A percentile compares a stretch with the other conserved stretches of the same genome.
These are phyloP conservation scores for Anhinga rufa DNA, from an alignment of 2,113 vertebrate genomes.

Conservation along the genomic window DNA sequence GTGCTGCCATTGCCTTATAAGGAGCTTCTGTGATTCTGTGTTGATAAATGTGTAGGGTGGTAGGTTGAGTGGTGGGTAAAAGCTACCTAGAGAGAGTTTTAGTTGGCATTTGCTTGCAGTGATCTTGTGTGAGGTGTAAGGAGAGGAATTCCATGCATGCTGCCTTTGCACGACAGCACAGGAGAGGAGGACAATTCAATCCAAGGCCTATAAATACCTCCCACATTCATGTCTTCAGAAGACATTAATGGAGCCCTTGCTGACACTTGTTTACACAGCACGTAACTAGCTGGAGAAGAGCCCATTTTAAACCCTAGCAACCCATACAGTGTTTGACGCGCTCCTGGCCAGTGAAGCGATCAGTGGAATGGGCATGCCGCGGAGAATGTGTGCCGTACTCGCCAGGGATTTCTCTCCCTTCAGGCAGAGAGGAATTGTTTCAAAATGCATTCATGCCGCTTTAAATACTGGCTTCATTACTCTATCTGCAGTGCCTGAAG, in stretches of 20 bases:
- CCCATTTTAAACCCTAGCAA: not conserved
- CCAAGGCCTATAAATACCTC: not conserved
- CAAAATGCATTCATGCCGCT: not conserved
- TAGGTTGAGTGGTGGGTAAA: not conserved
- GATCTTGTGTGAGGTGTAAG: not conserved
- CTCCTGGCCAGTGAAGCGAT: not conserved
- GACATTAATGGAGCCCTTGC: not conserved
- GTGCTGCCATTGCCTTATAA: not conserved
- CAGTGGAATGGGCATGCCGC: fast-evolving
- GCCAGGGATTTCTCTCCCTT: not conserved
- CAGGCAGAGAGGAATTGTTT: not conserved
- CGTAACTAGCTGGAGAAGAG: not conserved
- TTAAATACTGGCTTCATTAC: not conserved
- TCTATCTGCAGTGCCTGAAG: not conserved
- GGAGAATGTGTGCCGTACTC: not conserved
- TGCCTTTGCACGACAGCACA: not conserved
- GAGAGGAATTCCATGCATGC: not conserved
- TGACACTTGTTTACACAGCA: not conserved
- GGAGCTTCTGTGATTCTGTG: not conserved
- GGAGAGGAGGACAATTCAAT: not conserved
- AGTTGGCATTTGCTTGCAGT: not conserved
- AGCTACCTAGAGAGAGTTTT: not conserved
- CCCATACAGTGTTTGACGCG: not conserved
- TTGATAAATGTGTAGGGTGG: not conserved
- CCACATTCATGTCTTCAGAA: not conserved